These are phyloP conservation scores for Proterorhinus semilunaris DNA, from an alignment of 2,113 vertebrate genomes.

Conservation along the genomic window DNA sequence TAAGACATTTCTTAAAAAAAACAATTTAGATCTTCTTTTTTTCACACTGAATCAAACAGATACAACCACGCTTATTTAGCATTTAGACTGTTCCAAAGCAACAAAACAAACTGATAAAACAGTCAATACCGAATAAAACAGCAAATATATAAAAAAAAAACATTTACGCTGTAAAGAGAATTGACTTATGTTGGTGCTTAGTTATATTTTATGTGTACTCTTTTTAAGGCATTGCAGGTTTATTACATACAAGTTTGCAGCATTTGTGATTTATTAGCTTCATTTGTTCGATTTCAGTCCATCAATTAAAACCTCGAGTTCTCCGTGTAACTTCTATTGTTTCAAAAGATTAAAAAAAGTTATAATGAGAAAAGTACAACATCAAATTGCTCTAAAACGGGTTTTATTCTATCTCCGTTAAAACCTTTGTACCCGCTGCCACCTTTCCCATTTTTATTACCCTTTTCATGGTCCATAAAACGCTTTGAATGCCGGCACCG, in stretches of 20 bases:
- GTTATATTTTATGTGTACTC: no score
- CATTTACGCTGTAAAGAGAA: not conserved
- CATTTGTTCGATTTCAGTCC: no score
- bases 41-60: constrained; percentile 5
- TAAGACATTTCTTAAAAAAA: not conserved
- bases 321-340: not conserved
- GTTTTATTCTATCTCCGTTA: not conserved
- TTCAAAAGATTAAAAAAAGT: not conserved
- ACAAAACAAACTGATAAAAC: not conserved
- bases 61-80: not conserved
- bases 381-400: not conserved
- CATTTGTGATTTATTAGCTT: no score
- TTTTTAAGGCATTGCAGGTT: no score
- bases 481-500: constrained; percentile 7
- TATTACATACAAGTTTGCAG: no score
- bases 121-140: not conserved
- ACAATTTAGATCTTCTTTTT: not conserved
- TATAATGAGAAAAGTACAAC: not conserved
- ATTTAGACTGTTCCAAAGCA: not conserved
- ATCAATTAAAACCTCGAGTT: not conserved
- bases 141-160: not conserved
- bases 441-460: constrained; percentile 1
- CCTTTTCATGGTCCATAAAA: constrained; percentile 18
- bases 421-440: constrained; percentile 1
- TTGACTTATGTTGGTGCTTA: not conserved